Evolutionary conservation across 2,113 vertebrate species (phyloP), one percentile per base, ranked within the genome.

Genomic region (Dolichallabes microphthalmus): DNA sequence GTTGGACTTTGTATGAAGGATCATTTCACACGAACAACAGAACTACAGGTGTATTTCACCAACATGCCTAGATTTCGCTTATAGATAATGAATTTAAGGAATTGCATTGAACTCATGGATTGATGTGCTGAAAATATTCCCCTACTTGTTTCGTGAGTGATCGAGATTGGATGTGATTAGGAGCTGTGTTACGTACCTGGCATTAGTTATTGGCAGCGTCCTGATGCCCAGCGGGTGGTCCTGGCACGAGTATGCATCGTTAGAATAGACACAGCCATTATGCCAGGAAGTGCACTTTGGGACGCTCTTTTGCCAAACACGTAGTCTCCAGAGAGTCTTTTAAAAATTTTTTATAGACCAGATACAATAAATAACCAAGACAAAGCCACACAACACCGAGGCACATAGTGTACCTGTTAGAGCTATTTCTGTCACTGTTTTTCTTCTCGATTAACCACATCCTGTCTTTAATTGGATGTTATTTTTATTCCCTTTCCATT

Each of bases 361-460:
- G 63, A 86, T 71, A 88, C 61, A 81, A 84, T 75, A 87, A 85
- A 85, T 39, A 45, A 35, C 6, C 39, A 13, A 81, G 77, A 82
- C 83, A 80, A 83, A 79, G 14, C 66, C 20, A 76, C 10, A 50
- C 87, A 7, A 45, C 68, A 17, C 82, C 71, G 14, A 75, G 30
- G 17, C 78, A 68, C 53, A 75, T 25, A 78, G 78, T 75, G 87
- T 83, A 90, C 86, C 58, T 84, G 91, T 86, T 10, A 85, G 53
- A 55, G 86, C 84, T 93, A 91, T 90, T 92, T 88, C 91, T 91
- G 91, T 92, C 39, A 30, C 75, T 52, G 19, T 60, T 25, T 82
- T 68, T 20, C 35, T 39, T 58, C 30, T 75, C 57, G 35, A 57
- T 80, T 14, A 50, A 74, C 50, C 6, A 69, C 32, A 64, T 77